Evolutionary conservation across 2,797 vertebrate species (phyloP), one percentile per base, ranked within the genome.

Genomic region (Thunnus albacares): DNA sequence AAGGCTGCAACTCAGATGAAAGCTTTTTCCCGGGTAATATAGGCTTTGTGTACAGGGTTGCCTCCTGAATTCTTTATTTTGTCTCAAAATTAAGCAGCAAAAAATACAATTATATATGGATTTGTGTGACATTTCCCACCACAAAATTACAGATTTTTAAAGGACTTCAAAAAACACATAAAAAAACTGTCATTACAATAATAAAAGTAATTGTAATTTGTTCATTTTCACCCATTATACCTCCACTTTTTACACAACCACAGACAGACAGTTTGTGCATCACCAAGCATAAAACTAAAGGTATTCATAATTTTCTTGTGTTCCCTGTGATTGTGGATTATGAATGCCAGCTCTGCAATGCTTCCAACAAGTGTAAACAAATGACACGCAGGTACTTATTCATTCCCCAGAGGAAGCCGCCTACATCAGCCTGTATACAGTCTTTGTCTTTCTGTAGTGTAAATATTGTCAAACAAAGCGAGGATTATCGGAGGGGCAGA

Each of bases 391-490:
- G 59, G 60, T 66, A 60, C 15, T 71, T 75, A 62, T 71, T 84
- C 70, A 15, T 69, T 64, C 56, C 33, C 17, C 3, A 20, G 57
- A 77, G 68, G 49, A 87, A 79, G 53, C 53, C 10, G 0, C 38
- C 4, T 8, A 6, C 15, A 65, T 67, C 58, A 18, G 38, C 28
- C 60, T 26, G 45, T 58, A 6, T 15, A 43, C 49, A 56, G 26
- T 33, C 47, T 86, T 68, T 66, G 67, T 87, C 86, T 79, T 68
- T 64, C 69, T 63, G 22, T 45, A 3, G 22, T 51, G 57, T 84
- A 79, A 87, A 84, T 88, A 78, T 80, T 86, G 79, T 88, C 87
- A 90, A 84, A 79, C 87, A 86, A 69, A 82, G 75, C 1, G 1
- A 67, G 9, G 43, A 47, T 66, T 78, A 18, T 55, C 45, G 3